Conservation (phyloP, 1,140 invertebrate species). For the Heterodera schachtii region DNA sequence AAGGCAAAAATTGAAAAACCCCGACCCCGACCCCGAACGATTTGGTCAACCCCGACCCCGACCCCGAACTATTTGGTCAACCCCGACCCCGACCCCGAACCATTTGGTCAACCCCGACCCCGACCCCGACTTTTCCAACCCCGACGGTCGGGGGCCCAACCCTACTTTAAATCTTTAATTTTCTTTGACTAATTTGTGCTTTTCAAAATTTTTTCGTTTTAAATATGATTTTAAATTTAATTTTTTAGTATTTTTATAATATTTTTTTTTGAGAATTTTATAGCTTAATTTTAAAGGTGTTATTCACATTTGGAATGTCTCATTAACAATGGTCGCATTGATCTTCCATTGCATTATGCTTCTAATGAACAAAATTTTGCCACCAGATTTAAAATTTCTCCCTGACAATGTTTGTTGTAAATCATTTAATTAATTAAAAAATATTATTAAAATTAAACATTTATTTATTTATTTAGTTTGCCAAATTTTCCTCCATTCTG, state of each 20-base stretch:
- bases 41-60: too few species aligned
- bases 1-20: too few species aligned
- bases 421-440: neutral
- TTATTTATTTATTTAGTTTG: slow-evolving; percentile 39
- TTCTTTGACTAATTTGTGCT: neutral
- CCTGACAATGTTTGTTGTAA: neutral
- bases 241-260: neutral
- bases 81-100: too few species aligned
- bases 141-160: too few species aligned
- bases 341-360: slow-evolving; percentile 9
- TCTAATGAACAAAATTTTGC: slow-evolving; percentile 20
- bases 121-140: too few species aligned
- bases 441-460: neutral
- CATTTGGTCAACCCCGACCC: too few species aligned
- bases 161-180: too few species aligned
- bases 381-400: slow-evolving; percentile 40
- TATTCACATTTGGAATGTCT: slow-evolving; percentile 6
- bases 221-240: neutral
- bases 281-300: neutral
- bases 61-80: too few species aligned
- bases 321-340: slow-evolving; percentile 15
- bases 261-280: neutral
- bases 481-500: slow-evolving; percentile 30
- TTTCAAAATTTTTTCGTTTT: neutral
- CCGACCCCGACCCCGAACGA: too few species aligned